Conservation (phyloP, 2,113 vertebrate species). For the Microtus oregoni region DNA sequence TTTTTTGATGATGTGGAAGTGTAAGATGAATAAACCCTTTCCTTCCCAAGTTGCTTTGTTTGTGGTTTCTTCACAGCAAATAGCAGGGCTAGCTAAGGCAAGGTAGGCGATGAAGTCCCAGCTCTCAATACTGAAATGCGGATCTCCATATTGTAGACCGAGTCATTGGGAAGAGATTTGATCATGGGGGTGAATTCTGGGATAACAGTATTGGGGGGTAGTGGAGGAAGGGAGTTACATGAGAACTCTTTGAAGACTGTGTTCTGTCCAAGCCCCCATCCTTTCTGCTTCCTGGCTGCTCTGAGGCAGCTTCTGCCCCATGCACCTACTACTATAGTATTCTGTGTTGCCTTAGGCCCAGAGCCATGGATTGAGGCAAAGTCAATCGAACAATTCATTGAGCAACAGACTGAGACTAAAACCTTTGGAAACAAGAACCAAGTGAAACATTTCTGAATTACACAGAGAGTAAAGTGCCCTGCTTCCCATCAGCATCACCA, state of each 20-base stretch:
- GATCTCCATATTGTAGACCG: not conserved
- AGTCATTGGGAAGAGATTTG: not conserved
- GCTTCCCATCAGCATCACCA: not conserved
- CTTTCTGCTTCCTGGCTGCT: not conserved
- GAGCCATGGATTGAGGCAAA: not conserved
- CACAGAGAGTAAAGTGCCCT: not conserved
- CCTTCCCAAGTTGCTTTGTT: not conserved
- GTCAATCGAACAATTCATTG: too few relatives aligned
- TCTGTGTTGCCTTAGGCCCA: not conserved
- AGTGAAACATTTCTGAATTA: not conserved
- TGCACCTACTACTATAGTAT: not conserved
- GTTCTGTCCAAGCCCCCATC: too few relatives aligned
- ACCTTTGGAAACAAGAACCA: too few relatives aligned
- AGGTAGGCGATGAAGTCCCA: not conserved
- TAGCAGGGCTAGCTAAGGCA: not conserved
- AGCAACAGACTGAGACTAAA: not conserved
- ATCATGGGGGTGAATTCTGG: not conserved
- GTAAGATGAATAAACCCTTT: not conserved
- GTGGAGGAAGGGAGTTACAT: not conserved
- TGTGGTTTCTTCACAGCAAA: not conserved
- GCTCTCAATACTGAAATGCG: too few relatives aligned
- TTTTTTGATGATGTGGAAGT: not conserved
- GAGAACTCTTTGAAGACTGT: not conserved
- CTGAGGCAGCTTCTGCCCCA: not conserved
- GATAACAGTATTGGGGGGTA: not conserved